These are phyloP conservation scores for Mus spretus DNA, from an alignment of 2,797 vertebrate genomes.

Conservation along the genomic window DNA sequence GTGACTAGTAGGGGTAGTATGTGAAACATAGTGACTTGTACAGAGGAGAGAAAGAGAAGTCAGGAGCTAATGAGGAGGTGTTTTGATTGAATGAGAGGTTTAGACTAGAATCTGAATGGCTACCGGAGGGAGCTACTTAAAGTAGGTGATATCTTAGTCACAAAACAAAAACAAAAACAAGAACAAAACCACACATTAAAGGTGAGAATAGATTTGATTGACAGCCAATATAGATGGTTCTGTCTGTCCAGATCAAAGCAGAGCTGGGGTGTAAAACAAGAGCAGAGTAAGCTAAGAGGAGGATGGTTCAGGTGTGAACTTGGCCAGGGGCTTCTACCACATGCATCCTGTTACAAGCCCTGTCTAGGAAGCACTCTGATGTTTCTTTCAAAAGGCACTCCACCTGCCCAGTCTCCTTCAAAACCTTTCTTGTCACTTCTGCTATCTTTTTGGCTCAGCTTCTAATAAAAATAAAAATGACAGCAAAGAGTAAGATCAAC, in stretches of 20 bases:
- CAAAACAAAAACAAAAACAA: too few relatives aligned
- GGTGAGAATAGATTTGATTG: background rate
- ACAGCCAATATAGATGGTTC: background rate
- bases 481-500: background rate
- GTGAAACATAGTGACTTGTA: background rate
- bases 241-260: background rate
- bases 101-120: background rate
- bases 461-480: background rate
- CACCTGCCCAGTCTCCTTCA: background rate
- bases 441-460: background rate
- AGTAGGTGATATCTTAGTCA: background rate
- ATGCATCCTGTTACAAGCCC: fast-evolving
- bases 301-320: background rate
- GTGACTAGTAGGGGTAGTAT: background rate
- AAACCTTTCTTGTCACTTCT: background rate
- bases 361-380: background rate
- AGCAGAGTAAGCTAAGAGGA: background rate
- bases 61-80: background rate
- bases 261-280: background rate
- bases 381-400: background rate
- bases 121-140: background rate
- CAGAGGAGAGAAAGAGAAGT: background rate
- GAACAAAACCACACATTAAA: background rate
- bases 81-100: background rate
- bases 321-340: background rate